phyloP scores from a whole-genome alignment of 2,113 vertebrate species.

The Gracilinanus agilis region DNA sequence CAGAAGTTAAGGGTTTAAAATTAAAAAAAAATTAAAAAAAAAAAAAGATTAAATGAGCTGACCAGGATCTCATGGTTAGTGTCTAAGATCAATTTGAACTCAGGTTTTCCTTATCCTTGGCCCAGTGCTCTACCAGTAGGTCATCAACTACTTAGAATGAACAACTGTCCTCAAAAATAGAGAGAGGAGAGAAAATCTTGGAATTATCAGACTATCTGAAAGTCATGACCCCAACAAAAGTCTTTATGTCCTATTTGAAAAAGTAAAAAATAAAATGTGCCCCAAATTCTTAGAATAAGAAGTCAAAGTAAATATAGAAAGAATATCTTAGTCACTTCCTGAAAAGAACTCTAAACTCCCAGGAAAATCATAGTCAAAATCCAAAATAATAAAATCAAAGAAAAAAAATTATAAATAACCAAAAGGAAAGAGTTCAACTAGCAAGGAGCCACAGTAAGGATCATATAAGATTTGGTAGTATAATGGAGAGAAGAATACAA shows the following conservation, averaged over 20 bases:
- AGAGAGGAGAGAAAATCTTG: not conserved
- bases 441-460: not conserved
- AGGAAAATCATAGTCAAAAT: not conserved
- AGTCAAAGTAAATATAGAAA: not conserved
- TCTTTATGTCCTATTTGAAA: not conserved
- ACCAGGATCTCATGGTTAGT: not conserved
- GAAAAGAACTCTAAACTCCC: not conserved
- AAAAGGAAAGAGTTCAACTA: not conserved
- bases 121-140: not conserved
- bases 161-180: not conserved
- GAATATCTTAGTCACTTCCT: not conserved
- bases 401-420: not conserved
- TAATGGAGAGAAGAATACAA: not conserved
- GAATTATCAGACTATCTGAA: not conserved
- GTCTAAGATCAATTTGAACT: not conserved
- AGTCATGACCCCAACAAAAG: not conserved
- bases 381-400: not conserved
- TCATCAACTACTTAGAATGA: not conserved
- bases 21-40: too few species aligned
- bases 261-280: not conserved
- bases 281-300: not conserved
- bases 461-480: not conserved
- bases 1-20: too few species aligned
- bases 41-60: not conserved
- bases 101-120: not conserved